phyloP scores from a whole-genome alignment of 2,888 invertebrate species.

The Napeogenes inachia region DNA sequence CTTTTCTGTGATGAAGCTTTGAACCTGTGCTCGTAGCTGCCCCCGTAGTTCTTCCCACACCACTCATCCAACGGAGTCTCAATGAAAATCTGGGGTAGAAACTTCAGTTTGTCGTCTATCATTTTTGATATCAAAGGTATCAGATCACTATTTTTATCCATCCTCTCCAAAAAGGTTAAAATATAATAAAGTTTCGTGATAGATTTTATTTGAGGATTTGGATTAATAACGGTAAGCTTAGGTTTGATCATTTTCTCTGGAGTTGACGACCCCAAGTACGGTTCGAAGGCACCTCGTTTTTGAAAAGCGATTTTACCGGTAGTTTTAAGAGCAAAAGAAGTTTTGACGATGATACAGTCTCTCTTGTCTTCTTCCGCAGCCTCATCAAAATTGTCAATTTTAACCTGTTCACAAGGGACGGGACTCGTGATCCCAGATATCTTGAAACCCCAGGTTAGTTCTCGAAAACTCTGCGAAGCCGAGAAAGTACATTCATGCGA shows the following conservation, averaged over 20 bases:
- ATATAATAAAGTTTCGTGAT: conserved; percentile 18
- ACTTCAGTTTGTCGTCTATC: conserved; percentile 4
- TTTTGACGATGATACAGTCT: neutral
- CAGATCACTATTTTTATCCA: neutral
- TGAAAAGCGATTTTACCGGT: neutral
- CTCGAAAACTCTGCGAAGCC: neutral
- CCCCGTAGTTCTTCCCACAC: conserved; percentile 13
- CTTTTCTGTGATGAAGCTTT: conserved; percentile 11
- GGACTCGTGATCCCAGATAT: conserved; percentile 9
- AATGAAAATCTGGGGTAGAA: neutral
- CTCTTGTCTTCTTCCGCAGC: neutral
- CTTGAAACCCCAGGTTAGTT: conserved; percentile 7
- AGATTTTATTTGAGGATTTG: conserved; percentile 14
- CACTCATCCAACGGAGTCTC: conserved; percentile 5
- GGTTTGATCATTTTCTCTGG: conserved; percentile 18
- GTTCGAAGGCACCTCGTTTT: conserved; percentile 4
- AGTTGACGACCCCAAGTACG: conserved; percentile 14
- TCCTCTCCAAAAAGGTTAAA: neutral
- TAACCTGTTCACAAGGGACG: conserved; percentile 9
- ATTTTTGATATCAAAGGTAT: neutral
- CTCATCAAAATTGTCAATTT: neutral
- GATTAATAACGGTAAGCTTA: conserved; percentile 12
- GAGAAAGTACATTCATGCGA: neutral
- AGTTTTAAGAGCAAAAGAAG: neutral
- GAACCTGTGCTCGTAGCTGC: conserved; percentile 12